Evolutionary conservation across 2,888 invertebrate genomes (phyloP), one percentile per base, ranked within the genome.

Genomic region (Exocentrus adspersus): DNA sequence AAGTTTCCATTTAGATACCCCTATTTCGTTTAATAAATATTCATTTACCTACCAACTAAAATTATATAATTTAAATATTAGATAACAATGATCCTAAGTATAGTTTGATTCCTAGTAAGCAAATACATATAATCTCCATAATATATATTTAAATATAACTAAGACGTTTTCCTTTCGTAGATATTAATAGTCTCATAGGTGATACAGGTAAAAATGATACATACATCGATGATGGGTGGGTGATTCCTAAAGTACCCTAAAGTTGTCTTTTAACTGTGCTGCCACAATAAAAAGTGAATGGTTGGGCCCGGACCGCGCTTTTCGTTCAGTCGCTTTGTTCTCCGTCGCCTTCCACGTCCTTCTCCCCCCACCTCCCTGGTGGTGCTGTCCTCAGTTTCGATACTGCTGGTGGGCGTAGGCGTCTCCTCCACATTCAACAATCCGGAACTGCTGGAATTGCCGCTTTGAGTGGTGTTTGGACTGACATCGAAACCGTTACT

Each of bases 381-480:
- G 65, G 82, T 84, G 59, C 86, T 86, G 68, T 87, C 87, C 70
- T 87, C 87, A 1, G 87, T 86, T 77, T 86, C 87, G 65, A 86
- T 86, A 73, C 86, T 86, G 74, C 86, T 86, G 1, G 87, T 86
- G 3, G 87, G 87, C 1, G 87, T 87, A 21, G 86, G 84, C 32
- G 86, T 86, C 60, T 87, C 87, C 65, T 82, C 82, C 16, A 82
- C 82, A 32, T 78, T 77, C 62, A 81, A 63, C 69, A 80, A 72
- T 48, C 75, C 74, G 3, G 63, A 61, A 21, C 63, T 62, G 14
- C 58, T 58, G n/a, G 64, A 58, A 21, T 61, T 62, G 14, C 58
- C 54, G n/a, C 62, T 54, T 58, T 78, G 78, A 4, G 72, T 75
- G 9, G 76, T 69, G 54, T 75, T 78, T 1, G 78, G 77, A 67